Conservation (phyloP, 2,113 vertebrate species). For the Aspiorhynchus laticeps region DNA sequence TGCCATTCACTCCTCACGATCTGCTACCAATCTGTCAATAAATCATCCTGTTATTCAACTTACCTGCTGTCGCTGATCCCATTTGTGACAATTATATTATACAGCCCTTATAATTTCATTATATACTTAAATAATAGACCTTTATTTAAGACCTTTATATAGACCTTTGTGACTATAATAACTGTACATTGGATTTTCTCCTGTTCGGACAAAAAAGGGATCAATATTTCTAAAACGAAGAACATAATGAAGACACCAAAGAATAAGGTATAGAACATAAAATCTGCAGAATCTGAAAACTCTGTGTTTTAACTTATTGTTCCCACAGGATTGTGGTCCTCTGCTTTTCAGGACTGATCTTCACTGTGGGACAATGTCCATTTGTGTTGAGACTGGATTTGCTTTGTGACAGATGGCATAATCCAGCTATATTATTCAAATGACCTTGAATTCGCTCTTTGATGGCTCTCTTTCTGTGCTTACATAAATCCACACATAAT, state of each 20-base stretch:
- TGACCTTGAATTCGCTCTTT: background rate
- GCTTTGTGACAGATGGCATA: slow-evolving; percentile 43
- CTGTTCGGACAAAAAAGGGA: background rate
- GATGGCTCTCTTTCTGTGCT: slow-evolving; percentile 28
- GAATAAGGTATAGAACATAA: background rate
- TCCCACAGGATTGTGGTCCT: background rate
- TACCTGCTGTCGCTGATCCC: too few relatives aligned
- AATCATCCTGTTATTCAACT: too few relatives aligned
- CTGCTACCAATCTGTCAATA: too few relatives aligned
- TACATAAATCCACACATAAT: slow-evolving; percentile 39
- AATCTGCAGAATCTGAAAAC: background rate
- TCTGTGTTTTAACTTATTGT: background rate
- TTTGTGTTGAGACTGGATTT: slow-evolving; percentile 18
- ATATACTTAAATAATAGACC: too few relatives aligned
- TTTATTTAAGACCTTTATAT: too few relatives aligned
- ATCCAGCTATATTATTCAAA: slow-evolving; percentile 34
- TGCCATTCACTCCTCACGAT: too few relatives aligned
- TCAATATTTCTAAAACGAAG: background rate
- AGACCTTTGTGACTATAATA: background rate
- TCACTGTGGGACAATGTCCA: background rate
- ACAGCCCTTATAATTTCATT: too few relatives aligned
- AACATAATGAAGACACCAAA: slow-evolving; percentile 2
- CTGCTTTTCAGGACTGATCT: background rate
- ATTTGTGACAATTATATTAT: too few relatives aligned
- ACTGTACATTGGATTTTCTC: slow-evolving; percentile 19